These are phyloP conservation scores for Macrotus californicus DNA, from an alignment of 2,113 vertebrate species.

Conservation along the genomic window DNA sequence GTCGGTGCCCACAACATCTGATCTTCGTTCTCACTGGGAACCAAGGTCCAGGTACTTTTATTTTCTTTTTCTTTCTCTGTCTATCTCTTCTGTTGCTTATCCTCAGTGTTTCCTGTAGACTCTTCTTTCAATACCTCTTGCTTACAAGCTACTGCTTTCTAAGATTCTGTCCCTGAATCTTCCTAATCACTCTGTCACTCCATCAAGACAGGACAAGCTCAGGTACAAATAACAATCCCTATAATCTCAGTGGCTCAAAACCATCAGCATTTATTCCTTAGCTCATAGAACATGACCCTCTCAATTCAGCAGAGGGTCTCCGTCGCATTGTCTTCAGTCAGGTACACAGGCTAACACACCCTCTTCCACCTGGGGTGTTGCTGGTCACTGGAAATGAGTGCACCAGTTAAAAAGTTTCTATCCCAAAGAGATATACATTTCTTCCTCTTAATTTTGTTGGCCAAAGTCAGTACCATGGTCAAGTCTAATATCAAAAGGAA, in stretches of 20 bases:
- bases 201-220: neutral
- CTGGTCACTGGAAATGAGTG: neutral
- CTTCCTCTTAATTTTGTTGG: neutral
- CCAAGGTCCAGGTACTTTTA: neutral
- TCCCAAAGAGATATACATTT: neutral
- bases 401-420: neutral
- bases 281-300: neutral
- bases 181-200: neutral
- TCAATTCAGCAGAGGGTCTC: neutral
- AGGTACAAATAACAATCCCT: neutral
- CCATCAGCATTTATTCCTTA: neutral
- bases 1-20: fast-evolving
- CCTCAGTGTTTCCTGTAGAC: neutral
- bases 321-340: neutral
- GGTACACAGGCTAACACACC: neutral
- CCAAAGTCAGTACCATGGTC: neutral
- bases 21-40: neutral
- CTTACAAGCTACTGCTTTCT: neutral
- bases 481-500: neutral
- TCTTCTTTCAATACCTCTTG: neutral
- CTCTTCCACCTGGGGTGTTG: neutral
- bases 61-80: neutral
- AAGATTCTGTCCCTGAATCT: neutral
- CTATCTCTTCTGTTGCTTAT: neutral
- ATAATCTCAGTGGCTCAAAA: neutral